Percentiles rank a stretch among this genome's conserved stretches.
Evolutionary conservation across 2,113 vertebrate genomes (phyloP).

Genomic region (Prunella fulvescens): DNA sequence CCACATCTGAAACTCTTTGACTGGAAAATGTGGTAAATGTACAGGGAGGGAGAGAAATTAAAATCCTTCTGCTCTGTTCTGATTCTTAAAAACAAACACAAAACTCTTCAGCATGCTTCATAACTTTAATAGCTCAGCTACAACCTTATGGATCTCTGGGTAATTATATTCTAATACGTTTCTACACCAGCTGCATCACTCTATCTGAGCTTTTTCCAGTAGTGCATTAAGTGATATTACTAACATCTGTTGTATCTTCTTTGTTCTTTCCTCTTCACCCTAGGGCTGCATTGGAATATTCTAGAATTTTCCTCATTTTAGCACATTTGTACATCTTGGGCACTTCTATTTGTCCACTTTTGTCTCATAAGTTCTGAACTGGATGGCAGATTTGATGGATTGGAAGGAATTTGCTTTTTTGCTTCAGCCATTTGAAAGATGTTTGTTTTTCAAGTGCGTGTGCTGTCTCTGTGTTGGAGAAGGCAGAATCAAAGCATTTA

Average conservation of each 20-base stretch:
- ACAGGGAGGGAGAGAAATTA: background rate
- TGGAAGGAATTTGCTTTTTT: background rate
- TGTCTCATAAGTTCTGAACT: background rate
- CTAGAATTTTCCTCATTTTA: background rate
- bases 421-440: background rate
- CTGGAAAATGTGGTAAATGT: background rate
- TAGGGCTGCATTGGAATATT: background rate
- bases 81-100: background rate
- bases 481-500: background rate
- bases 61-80: background rate
- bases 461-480: background rate
- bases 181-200: background rate
- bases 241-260: background rate
- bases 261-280: background rate
- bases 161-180: conserved; percentile 12
- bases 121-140: background rate
- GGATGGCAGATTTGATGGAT: background rate
- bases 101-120: background rate
- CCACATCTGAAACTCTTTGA: background rate
- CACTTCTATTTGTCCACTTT: background rate
- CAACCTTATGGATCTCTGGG: background rate
- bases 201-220: background rate
- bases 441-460: background rate
- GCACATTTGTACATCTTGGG: background rate
- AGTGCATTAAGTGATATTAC: background rate